Evolutionary conservation across 2,113 vertebrate genomes (phyloP), one percentile per base, ranked within the genome.

Genomic region (Eulacestoma nigropectus): DNA sequence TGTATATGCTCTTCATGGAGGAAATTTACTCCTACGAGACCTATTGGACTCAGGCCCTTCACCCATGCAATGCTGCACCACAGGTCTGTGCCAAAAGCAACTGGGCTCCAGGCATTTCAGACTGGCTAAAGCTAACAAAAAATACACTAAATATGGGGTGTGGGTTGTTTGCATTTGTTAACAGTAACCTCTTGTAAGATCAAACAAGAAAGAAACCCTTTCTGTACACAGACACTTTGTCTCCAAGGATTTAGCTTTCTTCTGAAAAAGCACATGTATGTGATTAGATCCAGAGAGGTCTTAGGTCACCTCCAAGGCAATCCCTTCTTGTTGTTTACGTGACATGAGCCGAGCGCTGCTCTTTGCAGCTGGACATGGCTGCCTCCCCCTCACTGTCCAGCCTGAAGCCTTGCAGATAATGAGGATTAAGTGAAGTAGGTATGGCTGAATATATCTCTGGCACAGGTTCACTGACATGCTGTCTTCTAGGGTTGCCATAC

Each of bases 341-440:
- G 18, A 47, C 19, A 6, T 3, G 22, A 67, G 16, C n/a, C 0
- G 1, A 65, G 41, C 0, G 0, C 2, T 44, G 19, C 14, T 52
- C 50, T 68, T 53, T 69, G 47, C 84, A 72, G 53, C 39, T 56
- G 56, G 56, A 74, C 22, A 39, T 11, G 11, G 50, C 42, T 72
- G 67, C 7, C 18, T 89, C 11, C 33, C n/a, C 20, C 33, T 57
- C 79, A 4, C 22, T 30, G 26, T 6, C 46, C 41, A 69, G n/a
- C 26, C 44, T 29, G 35, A 72, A 79, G 37, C 60, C n/a, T 46
- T 73, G 72, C 22, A 73, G 25, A 32, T 37, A 88, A 65, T 13
- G 70, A 87, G 29, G 6, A 52, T 46, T 79, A 68, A 18, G 29
- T 41, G 32, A 10, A 56, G 53, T 9, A 69, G 52, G 9, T 21